Percentiles rank a stretch among this genome's conserved stretches.
Conservation (phyloP, 2,797 vertebrate genomes). For the Alcedo atthis region DNA sequence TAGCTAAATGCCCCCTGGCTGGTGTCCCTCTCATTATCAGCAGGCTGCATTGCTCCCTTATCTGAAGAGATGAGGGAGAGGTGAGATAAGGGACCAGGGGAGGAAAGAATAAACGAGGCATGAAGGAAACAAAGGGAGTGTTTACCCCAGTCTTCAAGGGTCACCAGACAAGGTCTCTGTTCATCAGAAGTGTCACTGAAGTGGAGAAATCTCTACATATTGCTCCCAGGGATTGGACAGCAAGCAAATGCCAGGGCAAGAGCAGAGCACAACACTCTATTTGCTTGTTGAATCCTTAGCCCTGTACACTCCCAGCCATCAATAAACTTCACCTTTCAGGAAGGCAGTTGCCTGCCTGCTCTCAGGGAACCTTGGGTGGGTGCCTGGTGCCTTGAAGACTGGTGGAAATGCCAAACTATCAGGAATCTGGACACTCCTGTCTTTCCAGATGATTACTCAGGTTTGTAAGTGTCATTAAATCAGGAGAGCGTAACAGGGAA, state of each 20-base stretch:
- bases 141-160: neutral
- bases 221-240: neutral
- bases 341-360: neutral
- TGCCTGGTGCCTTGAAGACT: neutral
- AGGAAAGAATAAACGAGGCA: slow-evolving; percentile 17
- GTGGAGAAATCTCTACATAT: neutral
- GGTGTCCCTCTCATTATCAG: neutral
- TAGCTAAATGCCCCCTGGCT: slow-evolving; percentile 29
- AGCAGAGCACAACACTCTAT: neutral
- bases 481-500: neutral
- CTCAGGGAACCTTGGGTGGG: neutral
- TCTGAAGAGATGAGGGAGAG: neutral
- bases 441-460: neutral
- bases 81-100: slow-evolving; percentile 6
- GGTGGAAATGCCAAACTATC: neutral
- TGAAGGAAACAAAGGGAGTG: slow-evolving; percentile 5
- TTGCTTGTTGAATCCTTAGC: neutral
- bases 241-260: neutral
- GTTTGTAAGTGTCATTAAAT: neutral
- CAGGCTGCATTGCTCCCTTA: slow-evolving; percentile 42
- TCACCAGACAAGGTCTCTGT: slow-evolving; percentile 5
- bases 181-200: neutral
- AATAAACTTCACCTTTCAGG: neutral
- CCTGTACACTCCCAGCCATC: neutral
- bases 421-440: slow-evolving; percentile 35